Evolutionary conservation across 2,797 vertebrate species (phyloP).

Genomic region (Chromobotia macracanthus): DNA sequence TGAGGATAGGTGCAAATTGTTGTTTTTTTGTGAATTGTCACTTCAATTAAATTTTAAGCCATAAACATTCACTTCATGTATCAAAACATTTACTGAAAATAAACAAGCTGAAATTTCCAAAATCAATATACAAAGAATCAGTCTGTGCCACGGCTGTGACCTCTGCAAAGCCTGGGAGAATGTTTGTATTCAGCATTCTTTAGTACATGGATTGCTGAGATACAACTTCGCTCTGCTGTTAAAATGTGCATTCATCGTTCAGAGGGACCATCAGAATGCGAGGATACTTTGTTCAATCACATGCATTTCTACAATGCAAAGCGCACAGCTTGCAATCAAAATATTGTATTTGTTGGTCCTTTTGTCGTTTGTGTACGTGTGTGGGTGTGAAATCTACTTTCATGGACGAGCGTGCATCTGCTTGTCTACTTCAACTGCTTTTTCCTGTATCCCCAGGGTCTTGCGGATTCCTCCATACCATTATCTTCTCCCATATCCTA

Average conservation of each 20-base stretch:
- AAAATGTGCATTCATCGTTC: background rate
- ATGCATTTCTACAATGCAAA: background rate
- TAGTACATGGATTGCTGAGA: background rate
- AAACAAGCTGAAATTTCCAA: slow-evolving; percentile 16
- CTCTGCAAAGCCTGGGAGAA: background rate
- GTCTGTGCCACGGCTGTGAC: background rate
- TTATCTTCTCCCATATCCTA: slow-evolving; percentile 49
- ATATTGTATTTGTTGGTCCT: background rate
- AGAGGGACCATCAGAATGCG: background rate
- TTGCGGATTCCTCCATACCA: slow-evolving; percentile 33
- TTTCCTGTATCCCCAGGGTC: slow-evolving; percentile 53
- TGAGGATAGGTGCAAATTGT: background rate
- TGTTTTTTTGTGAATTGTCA: background rate
- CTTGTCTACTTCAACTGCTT: slow-evolving; percentile 58
- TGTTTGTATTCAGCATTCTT: slow-evolving; percentile 11
- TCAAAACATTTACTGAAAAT: slow-evolving; percentile 3
- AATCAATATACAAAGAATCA: slow-evolving; percentile 25
- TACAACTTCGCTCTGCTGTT: background rate
- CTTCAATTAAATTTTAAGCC: slow-evolving; percentile 16
- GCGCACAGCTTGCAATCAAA: background rate
- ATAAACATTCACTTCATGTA: background rate
- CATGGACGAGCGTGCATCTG: slow-evolving; percentile 53
- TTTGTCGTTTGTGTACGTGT: slow-evolving; percentile 2
- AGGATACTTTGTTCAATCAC: background rate
- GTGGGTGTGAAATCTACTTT: slow-evolving; percentile 7